These are phyloP conservation scores for Taeniopygia guttata DNA, from an alignment of 2,797 vertebrate genomes.

Conservation along the genomic window DNA sequence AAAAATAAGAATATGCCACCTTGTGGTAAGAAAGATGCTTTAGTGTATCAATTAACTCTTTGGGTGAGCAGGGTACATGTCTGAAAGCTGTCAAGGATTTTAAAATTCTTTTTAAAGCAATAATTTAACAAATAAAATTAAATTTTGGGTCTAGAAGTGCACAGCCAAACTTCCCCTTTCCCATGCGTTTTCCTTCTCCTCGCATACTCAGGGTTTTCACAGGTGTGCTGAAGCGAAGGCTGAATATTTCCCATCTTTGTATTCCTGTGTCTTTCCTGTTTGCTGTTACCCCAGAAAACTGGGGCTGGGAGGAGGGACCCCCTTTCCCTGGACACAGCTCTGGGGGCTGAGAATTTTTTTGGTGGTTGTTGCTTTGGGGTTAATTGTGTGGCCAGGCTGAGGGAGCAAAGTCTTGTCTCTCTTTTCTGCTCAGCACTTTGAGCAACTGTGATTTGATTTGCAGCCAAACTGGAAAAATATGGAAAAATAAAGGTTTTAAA, in stretches of 20 bases:
- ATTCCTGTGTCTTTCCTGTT: background rate
- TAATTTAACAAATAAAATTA: background rate
- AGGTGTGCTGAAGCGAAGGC: background rate
- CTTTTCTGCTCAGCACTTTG: background rate
- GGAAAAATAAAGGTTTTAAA: background rate
- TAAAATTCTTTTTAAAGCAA: background rate
- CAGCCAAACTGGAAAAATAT: background rate
- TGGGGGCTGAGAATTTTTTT: background rate
- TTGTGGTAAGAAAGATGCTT: constrained; percentile 76
- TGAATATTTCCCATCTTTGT: background rate
- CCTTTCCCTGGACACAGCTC: background rate
- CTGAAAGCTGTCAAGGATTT: background rate
- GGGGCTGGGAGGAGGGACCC: background rate
- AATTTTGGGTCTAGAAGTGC: background rate
- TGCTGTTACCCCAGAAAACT: background rate
- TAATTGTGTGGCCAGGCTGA: background rate
- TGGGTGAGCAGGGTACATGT: background rate
- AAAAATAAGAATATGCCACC: constrained; percentile 84
- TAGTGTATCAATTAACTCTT: background rate
- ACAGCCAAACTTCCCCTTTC: background rate
- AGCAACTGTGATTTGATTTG: background rate
- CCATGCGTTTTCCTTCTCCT: background rate
- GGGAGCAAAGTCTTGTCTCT: background rate
- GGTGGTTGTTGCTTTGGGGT: background rate
- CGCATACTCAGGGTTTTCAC: background rate